These are phyloP conservation scores for Puffinus mauretanicus DNA, from an alignment of 2,113 vertebrate species.

Conservation along the genomic window DNA sequence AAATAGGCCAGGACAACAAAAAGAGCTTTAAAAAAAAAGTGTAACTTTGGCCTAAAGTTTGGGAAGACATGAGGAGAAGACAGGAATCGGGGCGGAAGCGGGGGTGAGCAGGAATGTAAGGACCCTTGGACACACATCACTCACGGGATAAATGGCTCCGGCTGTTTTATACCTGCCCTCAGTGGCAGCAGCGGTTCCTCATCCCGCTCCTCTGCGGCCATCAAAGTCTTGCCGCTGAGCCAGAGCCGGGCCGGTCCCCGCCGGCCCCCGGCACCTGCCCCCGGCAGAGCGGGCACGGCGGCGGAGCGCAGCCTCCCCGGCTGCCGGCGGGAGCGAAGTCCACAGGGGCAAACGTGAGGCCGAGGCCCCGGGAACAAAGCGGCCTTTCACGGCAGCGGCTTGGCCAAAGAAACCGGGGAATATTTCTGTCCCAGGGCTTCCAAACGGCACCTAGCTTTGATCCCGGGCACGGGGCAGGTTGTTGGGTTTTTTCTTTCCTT, in stretches of 20 bases:
- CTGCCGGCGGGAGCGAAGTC: fast-evolving
- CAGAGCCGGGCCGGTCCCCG: not conserved
- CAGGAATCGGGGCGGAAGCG: not conserved
- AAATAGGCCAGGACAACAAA: not conserved
- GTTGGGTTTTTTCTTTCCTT: not conserved
- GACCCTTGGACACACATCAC: not conserved
- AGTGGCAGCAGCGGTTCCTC: not conserved
- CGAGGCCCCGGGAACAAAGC: not conserved
- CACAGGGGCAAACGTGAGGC: not conserved
- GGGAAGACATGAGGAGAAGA: not conserved
- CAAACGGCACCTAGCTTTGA: slow-evolving; percentile 31
- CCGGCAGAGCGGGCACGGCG: not conserved
- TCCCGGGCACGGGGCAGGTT: not conserved
- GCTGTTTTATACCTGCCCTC: not conserved
- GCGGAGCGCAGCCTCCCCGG: not conserved
- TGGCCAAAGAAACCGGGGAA: not conserved
- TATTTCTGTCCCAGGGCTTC: not conserved
- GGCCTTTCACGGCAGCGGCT: slow-evolving; percentile 2
- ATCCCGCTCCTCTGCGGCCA: not conserved
- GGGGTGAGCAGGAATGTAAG: not conserved
- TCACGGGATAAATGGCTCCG: not conserved
- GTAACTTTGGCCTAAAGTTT: not conserved
- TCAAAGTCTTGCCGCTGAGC: fast-evolving
- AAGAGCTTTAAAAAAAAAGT: not conserved
- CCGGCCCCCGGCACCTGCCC: not conserved